These are phyloP conservation scores for Drosophila austrosaltans DNA, from an alignment of 2,888 invertebrate species.

Conservation along the genomic window DNA sequence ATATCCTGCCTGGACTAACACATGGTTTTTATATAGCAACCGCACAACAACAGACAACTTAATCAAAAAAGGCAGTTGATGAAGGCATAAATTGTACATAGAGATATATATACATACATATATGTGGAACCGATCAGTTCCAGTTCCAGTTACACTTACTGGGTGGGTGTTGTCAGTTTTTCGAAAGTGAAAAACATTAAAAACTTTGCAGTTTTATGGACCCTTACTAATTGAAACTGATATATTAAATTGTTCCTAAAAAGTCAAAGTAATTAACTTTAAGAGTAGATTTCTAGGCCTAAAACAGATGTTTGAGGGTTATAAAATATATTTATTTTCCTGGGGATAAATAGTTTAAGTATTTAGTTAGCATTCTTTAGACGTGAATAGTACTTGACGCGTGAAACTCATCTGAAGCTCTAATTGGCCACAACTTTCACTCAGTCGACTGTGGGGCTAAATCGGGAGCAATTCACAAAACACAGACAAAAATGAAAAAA, in stretches of 20 bases:
- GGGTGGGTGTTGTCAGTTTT: conserved; percentile 59
- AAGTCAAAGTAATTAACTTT: background rate
- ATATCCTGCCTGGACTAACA: conserved; percentile 33
- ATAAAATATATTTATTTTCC: background rate
- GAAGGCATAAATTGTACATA: conserved; percentile 17
- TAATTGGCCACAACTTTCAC: too few relatives aligned
- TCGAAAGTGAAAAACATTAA: conserved; percentile 3
- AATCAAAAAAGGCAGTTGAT: conserved; percentile 56
- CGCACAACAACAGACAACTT: conserved; percentile 57
- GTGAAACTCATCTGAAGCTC: too few relatives aligned
- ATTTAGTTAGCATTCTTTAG: background rate
- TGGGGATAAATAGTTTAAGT: background rate
- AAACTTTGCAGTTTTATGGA: conserved; percentile 15
- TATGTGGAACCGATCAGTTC: conserved; percentile 57
- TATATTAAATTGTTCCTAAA: background rate
- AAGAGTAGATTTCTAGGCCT: background rate
- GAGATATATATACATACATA: conserved; percentile 9
- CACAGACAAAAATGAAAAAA: too few relatives aligned
- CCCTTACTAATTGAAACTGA: conserved; percentile 2
- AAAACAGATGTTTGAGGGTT: background rate
- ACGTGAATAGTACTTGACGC: too few relatives aligned
- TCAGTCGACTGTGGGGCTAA: too few relatives aligned
- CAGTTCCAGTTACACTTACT: conserved; percentile 30
- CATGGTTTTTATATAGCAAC: conserved; percentile 29
- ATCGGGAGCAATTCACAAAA: too few relatives aligned